Base-by-base conservation (phyloP, 2,113 vertebrate genomes). In the Coregonus clupeaformis region DNA sequence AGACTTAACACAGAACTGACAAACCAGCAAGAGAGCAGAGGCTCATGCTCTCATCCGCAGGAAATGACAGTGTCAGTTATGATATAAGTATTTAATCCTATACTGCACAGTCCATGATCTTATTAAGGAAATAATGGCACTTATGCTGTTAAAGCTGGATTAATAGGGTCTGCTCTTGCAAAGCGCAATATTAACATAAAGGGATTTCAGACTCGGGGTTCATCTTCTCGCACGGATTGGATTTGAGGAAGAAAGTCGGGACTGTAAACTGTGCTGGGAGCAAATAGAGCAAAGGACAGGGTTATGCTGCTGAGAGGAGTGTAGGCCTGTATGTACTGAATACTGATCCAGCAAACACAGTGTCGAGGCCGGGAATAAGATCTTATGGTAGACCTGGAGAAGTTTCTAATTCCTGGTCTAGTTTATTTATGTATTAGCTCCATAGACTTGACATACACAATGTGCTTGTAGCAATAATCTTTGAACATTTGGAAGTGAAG, bases 81-180 rank as follows among this genome's bases (percentile, higher is more conserved):
- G 90, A 91, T 93, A 89, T 92, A 92, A 94, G 92, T 89, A 90
- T 92, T 92, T 92, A 94, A 94, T 93, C 93, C 92, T 82, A 89
- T 92, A 92, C 89, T 87, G 90, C 91, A 89, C 89, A 93, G 89
- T 88, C 92, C 83, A 84, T 93, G 92, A 93, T 93, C 92, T 92
- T 93, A 94, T 94, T 94, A 93, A 89, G 90, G 90, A 90, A 91
- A 94, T 93, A 94, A 93, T 92, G 88, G 88, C 90, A 92, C 84
- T 93, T 92, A 93, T 88, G 85, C 89, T 84, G 90, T 89, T 92
- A 92, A 91, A 92, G 90, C 91, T 89, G 91, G 92, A 93, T 94
- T 93, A 94, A 94, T 93, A 90, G 91, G 16, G 90, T 83, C 90
- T 90, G 86, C 82, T 86, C 89, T 84, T 82, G 85, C 89, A 92